Evolutionary conservation across 2,113 vertebrate species (phyloP), one percentile per base, ranked within the genome.

Genomic region (Amphiprion ocellaris): DNA sequence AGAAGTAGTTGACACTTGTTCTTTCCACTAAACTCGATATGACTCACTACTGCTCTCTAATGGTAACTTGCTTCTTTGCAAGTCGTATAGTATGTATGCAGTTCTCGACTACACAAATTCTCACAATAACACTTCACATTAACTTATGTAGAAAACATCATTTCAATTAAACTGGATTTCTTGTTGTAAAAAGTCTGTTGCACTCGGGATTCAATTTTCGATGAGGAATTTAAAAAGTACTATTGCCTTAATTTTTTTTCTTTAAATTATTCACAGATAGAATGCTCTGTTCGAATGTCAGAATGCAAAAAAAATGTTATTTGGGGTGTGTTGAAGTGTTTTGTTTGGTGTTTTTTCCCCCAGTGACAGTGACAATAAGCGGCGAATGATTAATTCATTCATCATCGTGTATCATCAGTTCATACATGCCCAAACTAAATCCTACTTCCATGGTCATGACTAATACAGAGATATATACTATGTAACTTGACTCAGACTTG

Each of bases 31-130:
- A 64, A 28, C 19, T 61, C 28, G 50, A 33, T 23, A 17, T 72
- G 63, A 84, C 86, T 87, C 86, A 44, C 60, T 15, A 59, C 86
- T 80, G 87, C 88, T 24, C 86, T 84, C 93, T 93, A 77, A 55
- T 85, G 93, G 92, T 4, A n/a, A 26, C 0, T 37, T 33, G 11
- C 5, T 5, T 39, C 19, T 19, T 30, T 72, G 21, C 61, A 77
- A 15, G 15, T 61, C 14, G 4, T n/a, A 23, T 15, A 16, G n/a
- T 9, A 41, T 30, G 39, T 12, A 0, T 11, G 21, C 21, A 54
- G 16, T 26, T 15, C 12, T 17, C 1, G 30, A 30, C 30, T 6
- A 19, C 0, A 5, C 24, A 28, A 10, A 6, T 44, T 10, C 41
- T 41, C 8, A 44, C 41, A 15, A 15, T 37, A 9, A 15, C 14